A percentile compares a stretch with the other conserved stretches of the same genome.
phyloP scores from a whole-genome alignment of 2,113 vertebrate species.

The Manacus vitellinus region DNA sequence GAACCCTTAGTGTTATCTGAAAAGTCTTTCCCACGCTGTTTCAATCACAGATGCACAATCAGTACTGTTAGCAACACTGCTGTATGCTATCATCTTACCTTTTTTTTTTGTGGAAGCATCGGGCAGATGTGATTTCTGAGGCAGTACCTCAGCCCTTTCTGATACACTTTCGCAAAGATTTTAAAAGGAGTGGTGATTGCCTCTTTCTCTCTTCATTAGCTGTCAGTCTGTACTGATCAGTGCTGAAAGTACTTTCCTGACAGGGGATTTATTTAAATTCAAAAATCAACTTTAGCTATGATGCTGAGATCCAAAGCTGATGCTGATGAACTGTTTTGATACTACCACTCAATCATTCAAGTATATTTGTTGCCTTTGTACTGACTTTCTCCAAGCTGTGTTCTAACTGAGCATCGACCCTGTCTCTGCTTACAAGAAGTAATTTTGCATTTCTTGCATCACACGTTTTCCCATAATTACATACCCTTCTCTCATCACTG shows the following conservation, averaged over 20 bases:
- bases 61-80: background rate
- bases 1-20: accelerated
- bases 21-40: accelerated
- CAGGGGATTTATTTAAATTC: background rate
- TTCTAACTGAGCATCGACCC: background rate
- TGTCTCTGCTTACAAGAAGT: background rate
- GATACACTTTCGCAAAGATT: background rate
- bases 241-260: background rate
- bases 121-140: background rate
- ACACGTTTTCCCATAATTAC: background rate
- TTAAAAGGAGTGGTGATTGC: background rate
- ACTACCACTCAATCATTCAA: background rate
- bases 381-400: background rate
- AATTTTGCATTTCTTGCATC: background rate
- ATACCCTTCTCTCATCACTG: background rate
- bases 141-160: background rate
- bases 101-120: background rate
- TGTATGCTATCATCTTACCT: background rate
- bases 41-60: background rate
- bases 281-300: background rate
- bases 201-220: background rate
- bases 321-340: background rate
- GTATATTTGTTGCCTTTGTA: background rate
- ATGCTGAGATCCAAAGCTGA: background rate
- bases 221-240: background rate